Evolutionary conservation across 2,888 invertebrate genomes (phyloP).

Genomic region (Globia sparganii): DNA sequence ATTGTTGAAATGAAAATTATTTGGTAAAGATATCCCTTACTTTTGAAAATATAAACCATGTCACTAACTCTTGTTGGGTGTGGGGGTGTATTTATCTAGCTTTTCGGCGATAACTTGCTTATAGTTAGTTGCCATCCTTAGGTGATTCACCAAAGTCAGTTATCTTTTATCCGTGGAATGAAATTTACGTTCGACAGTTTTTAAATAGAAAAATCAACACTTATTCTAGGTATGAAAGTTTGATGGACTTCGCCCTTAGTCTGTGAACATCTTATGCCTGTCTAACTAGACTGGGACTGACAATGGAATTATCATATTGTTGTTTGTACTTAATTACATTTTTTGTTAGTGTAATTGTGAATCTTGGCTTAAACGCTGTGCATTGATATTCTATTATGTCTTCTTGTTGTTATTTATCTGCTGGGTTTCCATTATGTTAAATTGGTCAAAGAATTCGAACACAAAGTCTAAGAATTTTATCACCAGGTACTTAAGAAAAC

Average conservation of each 20-base stretch:
- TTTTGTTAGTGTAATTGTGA: neutral
- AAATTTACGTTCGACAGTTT: neutral
- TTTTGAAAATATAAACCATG: conserved; percentile 5
- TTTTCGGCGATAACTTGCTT: conserved; percentile 21
- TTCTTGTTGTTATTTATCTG: neutral
- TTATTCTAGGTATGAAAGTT: neutral
- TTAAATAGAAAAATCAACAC: neutral
- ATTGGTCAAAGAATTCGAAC: conserved; percentile 7
- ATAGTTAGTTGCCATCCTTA: neutral
- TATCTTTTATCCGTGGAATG: neutral
- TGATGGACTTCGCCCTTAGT: neutral
- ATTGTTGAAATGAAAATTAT: neutral
- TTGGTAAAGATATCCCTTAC: conserved; percentile 16
- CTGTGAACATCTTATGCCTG: conserved; percentile 6
- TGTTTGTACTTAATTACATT: conserved; percentile 3
- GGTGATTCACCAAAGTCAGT: neutral
- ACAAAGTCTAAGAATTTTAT: neutral
- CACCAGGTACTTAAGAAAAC: neutral
- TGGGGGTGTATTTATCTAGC: conserved; percentile 36
- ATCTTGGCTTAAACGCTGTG: conserved; percentile 15
- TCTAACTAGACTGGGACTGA: neutral
- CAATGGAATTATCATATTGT: neutral
- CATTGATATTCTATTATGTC: neutral
- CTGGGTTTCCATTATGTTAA: neutral
- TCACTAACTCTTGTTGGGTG: conserved; percentile 39